Evolutionary conservation across 2,888 invertebrate genomes (phyloP), one percentile per base, ranked within the genome.

Genomic region (Oeneis ivallda): DNA sequence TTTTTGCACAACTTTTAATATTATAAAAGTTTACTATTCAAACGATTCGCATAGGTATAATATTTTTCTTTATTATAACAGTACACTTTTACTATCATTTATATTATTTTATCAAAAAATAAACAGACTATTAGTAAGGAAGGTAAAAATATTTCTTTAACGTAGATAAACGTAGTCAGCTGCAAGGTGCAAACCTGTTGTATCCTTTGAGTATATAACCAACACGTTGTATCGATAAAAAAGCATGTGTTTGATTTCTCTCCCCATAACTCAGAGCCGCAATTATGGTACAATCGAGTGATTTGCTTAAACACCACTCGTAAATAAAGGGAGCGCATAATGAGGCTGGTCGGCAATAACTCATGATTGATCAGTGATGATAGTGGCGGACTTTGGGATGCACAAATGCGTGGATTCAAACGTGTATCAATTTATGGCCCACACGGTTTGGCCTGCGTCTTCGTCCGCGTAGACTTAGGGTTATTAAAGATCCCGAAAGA

Each of bases 361-460:
- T 72, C 70, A 69, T 68, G 67, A 60, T 65, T 67, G 64, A 62
- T 62, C 57, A 59, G 59, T 62, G 60, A 65, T 68, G 61, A 71
- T 71, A 70, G 69, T 67, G 67, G 65, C 49, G 67, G 52, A 61
- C 34, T 50, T 58, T 54, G 41, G 57, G 43, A 58, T 58, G 54
- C 49, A 41, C 58, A 39, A 65, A 59, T 67, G 43, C 57, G 39
- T 56, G 26, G 5, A 26, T 26, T 5, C 53, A 15, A 17, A 69
- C 67, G 67, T 72, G 73, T 75, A 74, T 74, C 74, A 75, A 72
- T 74, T 75, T 74, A 75, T 70, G 71, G 47, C 66, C 67, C 13
- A 37, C 26, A 26, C 3, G 26, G 3, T 2, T 26, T 26, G 9
- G n/a, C 43, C 5, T 3, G n/a, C 5, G 43, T 13, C n/a, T 45